Percentiles rank a stretch among this genome's conserved stretches.
These are phyloP conservation scores for Macrochelys suwanniensis DNA, from an alignment of 2,797 vertebrate species.

Conservation along the genomic window DNA sequence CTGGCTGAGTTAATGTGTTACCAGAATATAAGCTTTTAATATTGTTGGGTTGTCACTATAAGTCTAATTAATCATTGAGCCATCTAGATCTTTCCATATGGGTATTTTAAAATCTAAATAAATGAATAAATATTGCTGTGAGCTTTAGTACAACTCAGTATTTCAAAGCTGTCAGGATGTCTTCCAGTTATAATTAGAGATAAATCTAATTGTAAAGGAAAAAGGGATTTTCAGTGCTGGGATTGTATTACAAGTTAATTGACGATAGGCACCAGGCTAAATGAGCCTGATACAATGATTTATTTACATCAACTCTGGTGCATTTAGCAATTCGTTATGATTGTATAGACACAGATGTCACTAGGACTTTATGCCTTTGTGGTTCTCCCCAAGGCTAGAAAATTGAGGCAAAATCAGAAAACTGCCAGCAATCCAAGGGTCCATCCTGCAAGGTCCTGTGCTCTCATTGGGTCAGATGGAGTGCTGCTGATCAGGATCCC, in stretches of 20 bases:
- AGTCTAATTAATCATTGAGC: constrained; percentile 35
- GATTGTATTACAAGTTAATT: constrained; percentile 62
- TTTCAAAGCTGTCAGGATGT: constrained; percentile 41
- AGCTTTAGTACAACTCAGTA: background rate
- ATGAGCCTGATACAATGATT: constrained; percentile 75
- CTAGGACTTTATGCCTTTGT: background rate
- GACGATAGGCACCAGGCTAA: constrained; percentile 59
- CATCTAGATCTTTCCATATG: constrained; percentile 41
- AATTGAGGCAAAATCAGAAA: background rate
- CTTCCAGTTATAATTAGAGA: constrained; percentile 58
- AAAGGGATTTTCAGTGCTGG: constrained; percentile 62
- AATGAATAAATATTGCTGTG: constrained; percentile 22
- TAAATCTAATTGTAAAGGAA: constrained; percentile 65
- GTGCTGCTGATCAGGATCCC: background rate
- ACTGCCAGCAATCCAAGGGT: background rate
- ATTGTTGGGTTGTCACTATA: background rate
- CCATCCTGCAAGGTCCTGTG: background rate
- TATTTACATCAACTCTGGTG: constrained; percentile 67
- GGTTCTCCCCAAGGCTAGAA: constrained; percentile 37
- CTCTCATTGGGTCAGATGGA: background rate
- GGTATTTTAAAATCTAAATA: background rate
- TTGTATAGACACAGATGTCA: constrained; percentile 69
- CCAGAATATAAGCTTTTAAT: fast-evolving
- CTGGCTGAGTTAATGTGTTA: background rate
- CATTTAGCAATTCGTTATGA: constrained; percentile 73